A percentile compares a stretch with the other conserved stretches of the same genome.
These are phyloP conservation scores for Drosophila kohkoa DNA, from an alignment of 1,140 invertebrate genomes.

Conservation along the genomic window DNA sequence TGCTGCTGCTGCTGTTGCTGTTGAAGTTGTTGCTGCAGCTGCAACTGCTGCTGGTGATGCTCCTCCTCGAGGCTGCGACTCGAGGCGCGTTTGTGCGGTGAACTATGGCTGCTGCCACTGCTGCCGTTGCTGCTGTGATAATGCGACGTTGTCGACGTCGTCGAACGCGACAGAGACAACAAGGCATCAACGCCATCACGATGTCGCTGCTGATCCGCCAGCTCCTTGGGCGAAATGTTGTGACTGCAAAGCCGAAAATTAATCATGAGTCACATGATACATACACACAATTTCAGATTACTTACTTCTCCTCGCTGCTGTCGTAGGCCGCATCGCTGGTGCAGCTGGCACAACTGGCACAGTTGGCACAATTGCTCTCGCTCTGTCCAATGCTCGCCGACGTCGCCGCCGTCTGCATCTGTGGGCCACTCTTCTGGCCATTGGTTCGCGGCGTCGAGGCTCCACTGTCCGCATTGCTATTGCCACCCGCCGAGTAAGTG, in stretches of 20 bases:
- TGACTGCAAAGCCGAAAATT: conserved; percentile 48
- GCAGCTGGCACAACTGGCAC: conserved; percentile 27
- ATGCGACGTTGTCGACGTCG: conserved; percentile 55
- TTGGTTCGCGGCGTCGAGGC: conserved; percentile 78
- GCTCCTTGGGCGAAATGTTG: conserved; percentile 85
- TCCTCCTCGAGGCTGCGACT: conserved; percentile 76
- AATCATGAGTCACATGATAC: not conserved
- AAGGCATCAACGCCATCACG: conserved; percentile 92
- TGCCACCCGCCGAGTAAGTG: conserved; percentile 88
- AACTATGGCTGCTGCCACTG: conserved; percentile 73
- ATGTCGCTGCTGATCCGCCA: conserved; percentile 91
- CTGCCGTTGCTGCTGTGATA: conserved; percentile 72
- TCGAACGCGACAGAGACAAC: conserved; percentile 84
- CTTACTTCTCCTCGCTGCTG: conserved; percentile 86
- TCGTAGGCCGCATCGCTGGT: conserved; percentile 85
- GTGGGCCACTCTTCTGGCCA: conserved; percentile 41
- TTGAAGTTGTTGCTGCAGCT: conserved; percentile 39
- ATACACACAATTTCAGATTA: not conserved
- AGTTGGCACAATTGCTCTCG: conserved; percentile 83
- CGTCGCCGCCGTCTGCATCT: conserved; percentile 24
- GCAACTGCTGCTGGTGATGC: conserved; percentile 31
- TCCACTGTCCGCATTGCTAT: conserved; percentile 75
- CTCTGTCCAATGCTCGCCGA: conserved; percentile 22
- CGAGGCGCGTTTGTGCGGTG: conserved; percentile 80
- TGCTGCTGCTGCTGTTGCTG: conserved; percentile 33